Conservation (phyloP, 2,888 invertebrate genomes). For the Orchesella flavescens region DNA sequence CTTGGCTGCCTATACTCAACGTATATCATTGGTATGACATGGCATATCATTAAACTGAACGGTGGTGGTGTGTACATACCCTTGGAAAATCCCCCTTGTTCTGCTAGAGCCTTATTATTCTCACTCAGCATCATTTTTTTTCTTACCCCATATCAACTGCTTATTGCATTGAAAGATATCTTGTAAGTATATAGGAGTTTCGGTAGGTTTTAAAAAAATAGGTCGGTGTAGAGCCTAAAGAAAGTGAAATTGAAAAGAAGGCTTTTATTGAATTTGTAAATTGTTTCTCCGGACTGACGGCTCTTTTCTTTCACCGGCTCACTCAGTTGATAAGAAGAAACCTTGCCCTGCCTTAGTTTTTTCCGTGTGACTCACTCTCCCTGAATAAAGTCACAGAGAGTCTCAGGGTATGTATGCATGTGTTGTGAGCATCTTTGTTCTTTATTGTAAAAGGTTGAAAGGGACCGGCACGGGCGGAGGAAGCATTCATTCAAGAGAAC, state of each 20-base stretch:
- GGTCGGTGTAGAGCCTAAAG: conserved; percentile 47
- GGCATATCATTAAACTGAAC: conserved; percentile 44
- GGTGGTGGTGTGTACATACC: neutral
- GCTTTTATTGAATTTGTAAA: conserved; percentile 60
- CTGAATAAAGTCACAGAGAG: neutral
- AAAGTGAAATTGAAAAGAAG: conserved; percentile 55
- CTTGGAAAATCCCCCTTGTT: conserved; percentile 35
- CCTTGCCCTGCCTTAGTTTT: neutral
- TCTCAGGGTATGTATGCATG: neutral
- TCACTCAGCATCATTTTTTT: neutral
- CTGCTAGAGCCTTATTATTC: conserved; percentile 20
- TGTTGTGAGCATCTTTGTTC: neutral
- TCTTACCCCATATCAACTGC: neutral
- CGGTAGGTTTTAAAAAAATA: conserved; percentile 37
- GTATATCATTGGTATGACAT: conserved; percentile 25
- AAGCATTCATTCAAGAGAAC: conserved; percentile 22
- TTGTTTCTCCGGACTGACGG: conserved; percentile 62
- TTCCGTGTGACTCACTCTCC: neutral
- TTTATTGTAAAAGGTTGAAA: too few relatives aligned
- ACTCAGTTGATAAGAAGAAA: conserved; percentile 45
- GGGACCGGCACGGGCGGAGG: neutral
- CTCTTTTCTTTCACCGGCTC: conserved; percentile 58
- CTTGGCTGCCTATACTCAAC: neutral
- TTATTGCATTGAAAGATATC: neutral
- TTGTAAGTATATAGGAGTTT: too few relatives aligned